Evolutionary conservation across 2,888 invertebrate genomes (phyloP), one percentile per base, ranked within the genome.

Genomic region (Nemotelus nigrinus): DNA sequence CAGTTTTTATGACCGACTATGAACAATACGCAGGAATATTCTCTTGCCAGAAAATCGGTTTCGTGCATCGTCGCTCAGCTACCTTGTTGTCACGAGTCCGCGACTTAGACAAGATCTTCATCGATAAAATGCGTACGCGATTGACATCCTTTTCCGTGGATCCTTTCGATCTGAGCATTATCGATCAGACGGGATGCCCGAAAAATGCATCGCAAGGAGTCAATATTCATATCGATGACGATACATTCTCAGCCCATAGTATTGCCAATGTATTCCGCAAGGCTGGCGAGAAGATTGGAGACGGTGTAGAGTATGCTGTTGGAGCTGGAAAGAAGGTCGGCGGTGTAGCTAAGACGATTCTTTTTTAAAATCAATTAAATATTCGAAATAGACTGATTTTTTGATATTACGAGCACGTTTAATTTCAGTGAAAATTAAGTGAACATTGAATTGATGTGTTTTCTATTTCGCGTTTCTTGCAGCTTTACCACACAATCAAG

Each of bases 11-110:
- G 81, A 94, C 94, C 0, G 94, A 95, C 84, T 95, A 95, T 84
- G 87, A 88, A 0, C 91, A 89, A 0, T 94, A 93, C 83, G 94
- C 94, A 0, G 93, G 91, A 0, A 89, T 95, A 71, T 95, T 93
- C 86, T 93, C 93, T 0, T 95, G 95, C 82, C 94, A 95, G 85
- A 93, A 92, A 83, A 84, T 95, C 10, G 78, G 78, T 48, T 92
- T 94, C 82, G 92, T 92, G 0, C 92, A 95, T 85, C 89, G 94
- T 3, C 91, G 92, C 79, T 94, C 94, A 0, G 93, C 94, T 0
- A 93, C 94, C 74, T 94, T 97, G 80, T 88, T 94, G n/a, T 94
- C 94, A 0, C 90, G 94, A 72, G 90, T 88, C 39, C 91, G 91
- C 81, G 92, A 92, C 55, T 88, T 94, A 70, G 95, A 94, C 81